Evolutionary conservation across 2,113 vertebrate genomes (phyloP).

Genomic region (Cephalophus harveyi): DNA sequence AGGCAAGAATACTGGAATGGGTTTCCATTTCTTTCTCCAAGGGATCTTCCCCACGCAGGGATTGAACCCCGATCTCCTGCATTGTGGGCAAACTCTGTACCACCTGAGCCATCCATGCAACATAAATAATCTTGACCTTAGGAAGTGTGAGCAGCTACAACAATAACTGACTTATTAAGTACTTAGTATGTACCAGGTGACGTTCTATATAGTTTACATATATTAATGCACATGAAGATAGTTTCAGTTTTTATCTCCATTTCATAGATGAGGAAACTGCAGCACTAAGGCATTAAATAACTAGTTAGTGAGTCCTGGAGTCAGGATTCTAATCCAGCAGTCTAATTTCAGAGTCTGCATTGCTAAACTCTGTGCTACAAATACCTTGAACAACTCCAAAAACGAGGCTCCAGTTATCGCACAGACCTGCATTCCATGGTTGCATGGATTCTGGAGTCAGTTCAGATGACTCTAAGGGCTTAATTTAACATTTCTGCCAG

Average conservation of each 20-base stretch:
- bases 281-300: not conserved
- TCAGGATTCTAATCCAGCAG: not conserved
- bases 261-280: not conserved
- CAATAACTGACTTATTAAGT: not conserved
- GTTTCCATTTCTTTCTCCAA: not conserved
- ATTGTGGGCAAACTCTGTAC: not conserved
- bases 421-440: not conserved
- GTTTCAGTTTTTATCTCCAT: not conserved
- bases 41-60: not conserved
- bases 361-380: not conserved
- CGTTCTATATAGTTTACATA: not conserved
- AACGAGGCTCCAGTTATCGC: not conserved
- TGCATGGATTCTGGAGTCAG: not conserved
- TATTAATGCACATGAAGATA: not conserved
- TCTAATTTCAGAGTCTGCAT: not conserved
- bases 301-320: not conserved
- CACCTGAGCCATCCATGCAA: not conserved
- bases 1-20: not conserved
- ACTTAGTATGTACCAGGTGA: not conserved
- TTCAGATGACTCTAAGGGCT: not conserved
- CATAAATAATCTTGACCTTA: not conserved
- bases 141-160: not conserved
- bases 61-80: not conserved
- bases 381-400: not conserved
- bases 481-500: slow-evolving; percentile 57